A percentile compares a stretch with the other conserved stretches of the same genome.
These are phyloP conservation scores for Calliopum simillimum DNA, from an alignment of 2,888 invertebrate genomes.

Conservation along the genomic window DNA sequence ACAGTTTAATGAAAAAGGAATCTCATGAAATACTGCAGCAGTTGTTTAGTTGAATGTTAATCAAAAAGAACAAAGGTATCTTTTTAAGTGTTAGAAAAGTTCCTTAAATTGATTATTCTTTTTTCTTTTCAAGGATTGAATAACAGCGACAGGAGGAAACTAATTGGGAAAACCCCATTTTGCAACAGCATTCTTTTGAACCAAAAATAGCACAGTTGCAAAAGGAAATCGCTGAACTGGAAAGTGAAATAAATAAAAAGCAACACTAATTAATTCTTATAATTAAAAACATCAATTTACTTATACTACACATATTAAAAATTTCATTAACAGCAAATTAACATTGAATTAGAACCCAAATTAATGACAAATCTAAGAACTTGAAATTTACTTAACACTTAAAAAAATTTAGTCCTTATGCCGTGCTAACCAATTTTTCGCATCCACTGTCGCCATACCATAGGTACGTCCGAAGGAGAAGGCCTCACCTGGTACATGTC, in stretches of 20 bases:
- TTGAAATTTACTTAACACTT: not conserved
- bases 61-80: not conserved
- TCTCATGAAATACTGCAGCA: not conserved
- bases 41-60: not conserved
- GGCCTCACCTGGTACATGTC: constrained; percentile 80
- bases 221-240: not conserved
- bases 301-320: constrained; percentile 6
- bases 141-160: not conserved
- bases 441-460: constrained; percentile 79
- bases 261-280: not conserved
- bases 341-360: not conserved
- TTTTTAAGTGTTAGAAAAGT: not conserved
- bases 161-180: not conserved
- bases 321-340: constrained; percentile 9
- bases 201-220: not conserved
- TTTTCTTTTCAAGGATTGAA: not conserved
- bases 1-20: not conserved
- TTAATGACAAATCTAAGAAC: not conserved
- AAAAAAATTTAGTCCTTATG: constrained; percentile 52
- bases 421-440: constrained; percentile 76
- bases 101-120: not conserved
- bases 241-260: not conserved
- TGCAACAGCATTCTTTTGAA: not conserved
- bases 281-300: not conserved
- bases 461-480: constrained; percentile 83